Base-by-base conservation (phyloP, 1,140 invertebrate genomes). In the Coptotermes formosanus region DNA sequence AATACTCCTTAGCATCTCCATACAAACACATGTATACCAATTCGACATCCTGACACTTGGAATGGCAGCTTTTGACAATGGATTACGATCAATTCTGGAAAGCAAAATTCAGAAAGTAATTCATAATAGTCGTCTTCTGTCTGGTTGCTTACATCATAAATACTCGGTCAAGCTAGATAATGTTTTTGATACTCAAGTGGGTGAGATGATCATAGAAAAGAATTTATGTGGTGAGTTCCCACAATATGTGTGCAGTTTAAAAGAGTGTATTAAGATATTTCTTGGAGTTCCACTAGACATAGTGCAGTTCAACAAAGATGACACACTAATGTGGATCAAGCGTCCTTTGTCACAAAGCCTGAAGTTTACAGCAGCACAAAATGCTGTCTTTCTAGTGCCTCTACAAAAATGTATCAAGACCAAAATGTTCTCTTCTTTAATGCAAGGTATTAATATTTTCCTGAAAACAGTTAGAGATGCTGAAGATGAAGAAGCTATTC, bases 101-200 rank as follows among this genome's bases (percentile, higher is more conserved):
- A 30, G 64, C n/a, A 75, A 9, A 2, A 16, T 75, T 4, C 25
- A n/a, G 64, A 75, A 75, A 30, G 64, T 75, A n/a, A 75, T 75
- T 75, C 64, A 75, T 30, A 30, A 75, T 30, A 75, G 64, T 30
- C 64, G 64, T 75, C n/a, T 75, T 25, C 16, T 30, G 7, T 75
- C 64, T 30, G 64, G 11, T 7, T 75, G 64, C n/a, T 30, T 75
- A 11, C n/a, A 75, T 30, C 64, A 75, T 30, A 25, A 75, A 75
- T 75, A 75, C n/a, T 75, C 2, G 8, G 64, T 75, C n/a, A 75
- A 16, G n/a, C 9, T 75, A 30, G 64, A 75, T n/a, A 75, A 75
- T 75, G 64, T 75, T 75, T 75, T 75, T 30, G 64, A 75, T 30
- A 75, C 64, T 30, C 64, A 75, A 75, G 64, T 75, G 14, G 64